Percentiles rank a stretch among this genome's conserved stretches.
phyloP scores from a whole-genome alignment of 30 jellyfish, hydroid and myxozoan genomes.

The Pelagia noctiluca region DNA sequence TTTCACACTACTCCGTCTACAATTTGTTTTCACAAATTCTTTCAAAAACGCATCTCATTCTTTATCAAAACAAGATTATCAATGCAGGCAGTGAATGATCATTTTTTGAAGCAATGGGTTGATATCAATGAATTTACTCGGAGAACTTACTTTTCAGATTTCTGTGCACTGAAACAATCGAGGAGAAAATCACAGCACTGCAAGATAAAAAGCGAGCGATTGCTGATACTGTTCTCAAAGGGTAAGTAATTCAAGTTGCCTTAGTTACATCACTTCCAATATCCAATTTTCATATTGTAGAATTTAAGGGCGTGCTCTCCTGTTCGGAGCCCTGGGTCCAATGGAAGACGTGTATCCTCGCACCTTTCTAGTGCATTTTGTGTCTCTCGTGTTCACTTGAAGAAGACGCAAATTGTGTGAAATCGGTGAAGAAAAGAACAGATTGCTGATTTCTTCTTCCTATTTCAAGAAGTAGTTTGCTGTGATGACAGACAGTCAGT shows the following conservation, averaged over 20 bases:
- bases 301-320: background rate
- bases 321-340: background rate
- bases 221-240: slow-evolving; percentile 86
- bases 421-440: background rate
- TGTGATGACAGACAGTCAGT: too few relatives aligned
- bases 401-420: background rate
- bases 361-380: too few relatives aligned
- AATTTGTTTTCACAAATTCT: too few relatives aligned
- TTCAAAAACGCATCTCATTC: too few relatives aligned
- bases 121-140: background rate
- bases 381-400: background rate
- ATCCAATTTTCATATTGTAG: background rate
- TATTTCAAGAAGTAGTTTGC: too few relatives aligned
- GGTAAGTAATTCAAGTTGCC: slow-evolving; percentile 28
- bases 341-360: background rate
- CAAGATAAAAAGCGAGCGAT: slow-evolving; percentile 82
- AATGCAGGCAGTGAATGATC: too few relatives aligned
- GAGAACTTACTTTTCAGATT: slow-evolving; percentile 51
- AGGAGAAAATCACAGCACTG: slow-evolving; percentile 84
- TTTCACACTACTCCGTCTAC: too few relatives aligned
- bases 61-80: too few relatives aligned
- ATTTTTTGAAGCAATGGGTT: background rate
- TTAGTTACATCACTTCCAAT: background rate
- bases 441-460: too few relatives aligned
- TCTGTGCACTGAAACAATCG: slow-evolving; percentile 89